Conservation (phyloP, 2,888 invertebrate genomes). For the Augiades crinisus region DNA sequence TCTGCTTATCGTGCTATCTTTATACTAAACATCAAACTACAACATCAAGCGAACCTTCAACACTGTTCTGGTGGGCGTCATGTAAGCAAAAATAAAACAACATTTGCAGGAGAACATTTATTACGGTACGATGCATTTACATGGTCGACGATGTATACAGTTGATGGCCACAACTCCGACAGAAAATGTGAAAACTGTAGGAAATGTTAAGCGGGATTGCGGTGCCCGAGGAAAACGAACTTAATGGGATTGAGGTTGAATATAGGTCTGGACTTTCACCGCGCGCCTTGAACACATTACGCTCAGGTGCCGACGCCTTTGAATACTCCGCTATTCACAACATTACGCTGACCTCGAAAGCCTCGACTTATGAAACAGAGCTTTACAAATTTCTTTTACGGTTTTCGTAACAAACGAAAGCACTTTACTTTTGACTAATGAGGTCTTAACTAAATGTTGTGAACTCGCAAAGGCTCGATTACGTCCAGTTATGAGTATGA, state of each 20-base stretch:
- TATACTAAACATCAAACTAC: slow-evolving; percentile 33
- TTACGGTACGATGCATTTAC: slow-evolving; percentile 58
- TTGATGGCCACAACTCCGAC: slow-evolving; percentile 43
- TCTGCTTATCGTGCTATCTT: slow-evolving; percentile 9
- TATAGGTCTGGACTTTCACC: slow-evolving; percentile 47
- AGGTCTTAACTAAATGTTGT: slow-evolving; percentile 9
- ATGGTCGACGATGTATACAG: slow-evolving; percentile 51
- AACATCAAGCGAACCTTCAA: slow-evolving; percentile 22
- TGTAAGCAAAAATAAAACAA: slow-evolving; percentile 74
- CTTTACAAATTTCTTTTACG: slow-evolving; percentile 5
- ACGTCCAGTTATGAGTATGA: slow-evolving; percentile 4
- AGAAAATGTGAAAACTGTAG: slow-evolving; percentile 51
- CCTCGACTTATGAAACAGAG: slow-evolving; percentile 8
- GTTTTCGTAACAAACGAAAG: slow-evolving; percentile 6
- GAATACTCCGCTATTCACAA: slow-evolving; percentile 31
- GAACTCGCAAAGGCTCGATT: neutral
- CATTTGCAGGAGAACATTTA: slow-evolving; percentile 69
- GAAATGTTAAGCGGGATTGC: slow-evolving; percentile 50
- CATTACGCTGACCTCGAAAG: slow-evolving; percentile 15
- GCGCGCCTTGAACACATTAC: slow-evolving; percentile 16
- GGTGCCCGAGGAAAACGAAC: slow-evolving; percentile 52
- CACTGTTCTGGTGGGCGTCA: slow-evolving; percentile 37
- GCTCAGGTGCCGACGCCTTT: slow-evolving; percentile 42
- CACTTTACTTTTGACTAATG: slow-evolving; percentile 15
- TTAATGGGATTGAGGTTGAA: slow-evolving; percentile 44